A percentile compares a stretch with the other conserved stretches of the same genome.
Evolutionary conservation across 2,888 invertebrate species (phyloP).

Genomic region (Cerceris rybyensis): DNA sequence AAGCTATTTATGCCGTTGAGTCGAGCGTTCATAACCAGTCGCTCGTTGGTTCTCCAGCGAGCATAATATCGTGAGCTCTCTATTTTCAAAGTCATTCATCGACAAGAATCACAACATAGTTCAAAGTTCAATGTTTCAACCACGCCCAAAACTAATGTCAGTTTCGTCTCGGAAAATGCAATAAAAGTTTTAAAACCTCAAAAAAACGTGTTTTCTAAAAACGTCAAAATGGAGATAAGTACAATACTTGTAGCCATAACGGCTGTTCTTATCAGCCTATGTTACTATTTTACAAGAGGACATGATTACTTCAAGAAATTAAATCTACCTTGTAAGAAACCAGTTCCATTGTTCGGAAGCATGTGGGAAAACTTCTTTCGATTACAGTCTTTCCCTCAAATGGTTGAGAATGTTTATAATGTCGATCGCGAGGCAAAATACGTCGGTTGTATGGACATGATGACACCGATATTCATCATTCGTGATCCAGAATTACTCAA

Average conservation of each 20-base stretch:
- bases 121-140: not conserved
- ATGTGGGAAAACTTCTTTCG: conserved; percentile 44
- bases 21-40: conserved; percentile 42
- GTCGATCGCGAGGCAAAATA: conserved; percentile 64
- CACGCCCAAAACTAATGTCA: not conserved
- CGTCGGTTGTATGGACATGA: conserved; percentile 72
- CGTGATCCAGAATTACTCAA: conserved; percentile 74
- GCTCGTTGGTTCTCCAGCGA: not conserved
- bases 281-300: conserved; percentile 81
- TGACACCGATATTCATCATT: conserved; percentile 67
- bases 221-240: not conserved
- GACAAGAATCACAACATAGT: not conserved
- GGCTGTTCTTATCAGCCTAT: conserved; percentile 39
- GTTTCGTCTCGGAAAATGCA: not conserved
- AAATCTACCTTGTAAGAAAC: conserved; percentile 53
- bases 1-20: too few species aligned
- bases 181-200: not conserved
- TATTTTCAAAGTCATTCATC: not conserved
- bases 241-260: not conserved
- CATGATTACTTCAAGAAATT: conserved; percentile 66
- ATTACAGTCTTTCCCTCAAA: conserved; percentile 21
- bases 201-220: conserved; percentile 12
- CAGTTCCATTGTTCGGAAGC: conserved; percentile 55
- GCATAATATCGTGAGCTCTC: not conserved
- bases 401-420: conserved; percentile 57